These are phyloP conservation scores for Platypus cylindrus DNA, from an alignment of 2,888 invertebrate genomes.

Conservation along the genomic window DNA sequence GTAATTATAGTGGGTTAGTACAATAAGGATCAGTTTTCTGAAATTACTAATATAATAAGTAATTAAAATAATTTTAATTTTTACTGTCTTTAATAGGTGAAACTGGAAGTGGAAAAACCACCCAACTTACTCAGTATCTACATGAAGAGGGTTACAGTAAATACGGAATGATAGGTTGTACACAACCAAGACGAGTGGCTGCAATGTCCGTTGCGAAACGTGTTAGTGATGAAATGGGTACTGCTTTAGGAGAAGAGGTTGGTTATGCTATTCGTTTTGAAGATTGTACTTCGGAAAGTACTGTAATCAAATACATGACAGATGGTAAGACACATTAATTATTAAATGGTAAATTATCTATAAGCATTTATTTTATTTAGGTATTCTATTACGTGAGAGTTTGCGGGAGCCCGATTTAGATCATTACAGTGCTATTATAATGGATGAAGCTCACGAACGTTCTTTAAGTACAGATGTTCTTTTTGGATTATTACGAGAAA, in stretches of 20 bases:
- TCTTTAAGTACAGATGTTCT: slow-evolving; percentile 96
- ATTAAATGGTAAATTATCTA: neutral
- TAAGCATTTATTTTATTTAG: slow-evolving; percentile 2
- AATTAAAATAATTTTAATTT: too few relatives aligned
- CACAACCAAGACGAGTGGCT: slow-evolving; percentile 93
- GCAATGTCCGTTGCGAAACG: slow-evolving; percentile 99
- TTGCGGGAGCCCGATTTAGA: slow-evolving; percentile 92
- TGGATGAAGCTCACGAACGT: slow-evolving; percentile 99
- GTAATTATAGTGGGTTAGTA: slow-evolving; percentile 78
- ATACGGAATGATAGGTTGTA: slow-evolving; percentile 85
- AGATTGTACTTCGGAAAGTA: slow-evolving; percentile 91
- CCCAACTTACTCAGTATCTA: slow-evolving; percentile 92
- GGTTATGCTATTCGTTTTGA: slow-evolving; percentile 99
- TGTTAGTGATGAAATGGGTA: slow-evolving; percentile 93
- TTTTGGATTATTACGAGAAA: slow-evolving; percentile 86
- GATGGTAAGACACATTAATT: slow-evolving; percentile 52
- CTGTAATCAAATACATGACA: slow-evolving; percentile 97
- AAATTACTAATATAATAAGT: too few relatives aligned
- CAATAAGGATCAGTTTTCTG: too few relatives aligned
- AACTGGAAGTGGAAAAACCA: slow-evolving; percentile 95
- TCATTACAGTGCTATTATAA: slow-evolving; percentile 93
- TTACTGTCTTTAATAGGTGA: too few relatives aligned
- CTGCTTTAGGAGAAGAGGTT: slow-evolving; percentile 52
- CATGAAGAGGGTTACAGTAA: slow-evolving; percentile 94
- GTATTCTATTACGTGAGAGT: slow-evolving; percentile 87